phyloP scores from a whole-genome alignment of 2,113 vertebrate species.

The Neopipo cinnamomea region DNA sequence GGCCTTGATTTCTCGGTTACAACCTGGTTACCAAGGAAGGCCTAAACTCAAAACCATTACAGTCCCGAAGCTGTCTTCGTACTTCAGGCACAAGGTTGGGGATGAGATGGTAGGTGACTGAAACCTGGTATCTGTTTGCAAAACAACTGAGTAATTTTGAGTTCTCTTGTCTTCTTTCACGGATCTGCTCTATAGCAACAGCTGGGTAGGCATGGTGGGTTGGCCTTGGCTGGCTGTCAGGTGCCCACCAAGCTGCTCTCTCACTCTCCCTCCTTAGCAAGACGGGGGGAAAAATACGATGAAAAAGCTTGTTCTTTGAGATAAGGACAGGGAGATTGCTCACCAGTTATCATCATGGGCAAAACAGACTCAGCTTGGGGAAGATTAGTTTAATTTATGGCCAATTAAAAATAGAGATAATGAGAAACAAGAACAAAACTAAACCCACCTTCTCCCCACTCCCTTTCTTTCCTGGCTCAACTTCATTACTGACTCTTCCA shows the following conservation, averaged over 20 bases:
- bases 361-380: background rate
- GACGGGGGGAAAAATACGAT: background rate
- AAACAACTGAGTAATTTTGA: background rate
- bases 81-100: background rate
- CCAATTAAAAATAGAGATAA: background rate
- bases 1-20: no score
- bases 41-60: no score
- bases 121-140: background rate
- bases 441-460: background rate
- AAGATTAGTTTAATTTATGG: background rate
- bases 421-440: background rate
- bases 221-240: background rate
- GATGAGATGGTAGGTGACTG: background rate
- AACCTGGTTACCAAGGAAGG: no score
- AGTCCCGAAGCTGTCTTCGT: background rate
- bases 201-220: fast-evolving
- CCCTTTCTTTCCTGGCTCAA: background rate
- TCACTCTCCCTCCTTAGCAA: background rate
- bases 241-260: background rate
- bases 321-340: background rate
- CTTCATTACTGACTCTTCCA: background rate
- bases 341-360: background rate
- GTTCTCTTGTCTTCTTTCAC: background rate
- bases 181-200: background rate
- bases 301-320: background rate